Base-by-base conservation (phyloP, 1,140 invertebrate species). In the Tyrophagus putrescentiae region DNA sequence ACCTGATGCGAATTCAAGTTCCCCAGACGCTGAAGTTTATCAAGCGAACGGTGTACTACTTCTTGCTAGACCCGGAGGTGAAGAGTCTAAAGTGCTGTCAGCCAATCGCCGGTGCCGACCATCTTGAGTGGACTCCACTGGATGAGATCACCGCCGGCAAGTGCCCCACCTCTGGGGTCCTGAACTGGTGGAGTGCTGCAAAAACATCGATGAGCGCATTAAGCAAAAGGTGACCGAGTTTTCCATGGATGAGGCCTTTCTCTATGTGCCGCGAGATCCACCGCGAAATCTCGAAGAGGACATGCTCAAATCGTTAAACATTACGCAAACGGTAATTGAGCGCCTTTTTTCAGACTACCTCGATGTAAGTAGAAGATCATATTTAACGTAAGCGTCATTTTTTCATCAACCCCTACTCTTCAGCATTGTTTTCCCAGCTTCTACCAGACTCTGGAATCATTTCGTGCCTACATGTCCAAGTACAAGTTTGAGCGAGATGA, bases 391-490 rank as follows among this genome's bases (percentile, higher is more conserved):
- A n/a, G n/a, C n/a, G n/a, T n/a, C n/a, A n/a, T n/a, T n/a, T n/a
- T n/a, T n/a, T n/a, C n/a, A n/a, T n/a, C n/a, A n/a, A n/a, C n/a
- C n/a, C n/a, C n/a, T n/a, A n/a, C 28, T 53, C 13, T 63, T 18
- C 23, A 64, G 34, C 62, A 63, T 23, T 63, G 62, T 32, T 63
- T 34, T 42, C 62, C 62, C 11, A 28, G 18, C 28, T 60, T 60
- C 9, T 54, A 5, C 11, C 34, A 54, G 60, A 42, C 16, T 6
- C n/a, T 25, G 13, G 18, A 16, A n/a, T 63, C 62, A 41, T 63
- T 63, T 39, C 34, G 23, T 11, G 32, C 29, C 18, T 63, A 63
- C 33, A 63, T 63, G 62, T 27, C 13, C 3, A 62, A 56, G 36
- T 32, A 5, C n/a, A 54, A 29, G 9, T 60, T 60, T 13, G 34